Evolutionary conservation across 2,888 invertebrate species (phyloP).

Genomic region (Drosophila pseudotalamancana): DNA sequence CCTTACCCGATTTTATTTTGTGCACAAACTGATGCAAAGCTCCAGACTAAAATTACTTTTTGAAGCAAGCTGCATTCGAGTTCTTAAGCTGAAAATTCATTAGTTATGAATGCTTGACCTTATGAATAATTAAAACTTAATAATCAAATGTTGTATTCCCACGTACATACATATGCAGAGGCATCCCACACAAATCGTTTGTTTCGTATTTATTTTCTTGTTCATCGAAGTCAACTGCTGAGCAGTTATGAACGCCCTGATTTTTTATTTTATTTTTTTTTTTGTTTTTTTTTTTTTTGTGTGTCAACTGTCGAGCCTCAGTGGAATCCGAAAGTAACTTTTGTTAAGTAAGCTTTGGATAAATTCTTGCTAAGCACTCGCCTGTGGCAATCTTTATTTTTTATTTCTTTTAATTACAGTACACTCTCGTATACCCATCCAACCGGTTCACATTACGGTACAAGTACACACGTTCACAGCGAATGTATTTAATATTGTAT

Average conservation of each 20-base stretch:
- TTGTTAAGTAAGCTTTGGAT: conserved; percentile 21
- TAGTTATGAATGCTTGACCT: conserved; percentile 5
- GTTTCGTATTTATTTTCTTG: conserved; percentile 1
- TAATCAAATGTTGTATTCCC: conserved; percentile 27
- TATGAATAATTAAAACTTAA: conserved; percentile 33
- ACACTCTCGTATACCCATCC: conserved; percentile 28
- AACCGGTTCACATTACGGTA: conserved; percentile 59
- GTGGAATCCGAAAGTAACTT: conserved; percentile 22
- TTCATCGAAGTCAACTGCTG: conserved; percentile 14
- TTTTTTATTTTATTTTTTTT: no score
- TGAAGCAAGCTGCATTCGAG: background rate
- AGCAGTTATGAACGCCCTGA: conserved; percentile 4
- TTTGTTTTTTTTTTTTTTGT: background rate
- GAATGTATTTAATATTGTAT: background rate
- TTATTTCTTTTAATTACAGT: conserved; percentile 63
- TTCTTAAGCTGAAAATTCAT: background rate
- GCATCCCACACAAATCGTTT: conserved; percentile 29
- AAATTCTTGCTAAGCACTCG: conserved; percentile 8
- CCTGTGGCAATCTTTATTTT: conserved; percentile 31
- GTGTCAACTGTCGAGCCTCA: background rate
- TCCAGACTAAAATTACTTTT: background rate
- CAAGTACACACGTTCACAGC: conserved; percentile 11
- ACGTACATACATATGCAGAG: conserved; percentile 7
- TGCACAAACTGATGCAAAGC: background rate
- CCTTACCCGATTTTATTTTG: background rate